These are phyloP conservation scores for Carcinoscorpius rotundicauda DNA, from an alignment of 1,140 invertebrate species.

Conservation along the genomic window DNA sequence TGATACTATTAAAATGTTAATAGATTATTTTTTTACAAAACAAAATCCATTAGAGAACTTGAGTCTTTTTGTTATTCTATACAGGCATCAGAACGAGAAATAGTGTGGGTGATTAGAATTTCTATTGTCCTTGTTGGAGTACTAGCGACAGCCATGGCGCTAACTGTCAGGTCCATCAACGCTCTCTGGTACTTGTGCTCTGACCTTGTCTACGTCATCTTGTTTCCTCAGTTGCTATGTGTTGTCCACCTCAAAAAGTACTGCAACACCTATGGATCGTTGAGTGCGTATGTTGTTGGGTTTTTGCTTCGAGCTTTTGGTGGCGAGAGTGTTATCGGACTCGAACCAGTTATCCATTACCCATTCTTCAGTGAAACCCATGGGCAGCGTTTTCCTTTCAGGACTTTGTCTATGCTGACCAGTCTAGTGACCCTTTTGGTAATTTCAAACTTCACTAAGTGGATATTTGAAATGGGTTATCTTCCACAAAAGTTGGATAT, in stretches of 20 bases:
- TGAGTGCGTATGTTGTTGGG: slow-evolving; percentile 78
- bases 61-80: too few species aligned
- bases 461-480: slow-evolving; percentile 65
- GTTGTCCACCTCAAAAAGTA: slow-evolving; percentile 88
- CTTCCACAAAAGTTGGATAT: slow-evolving; percentile 77
- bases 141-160: slow-evolving; percentile 85
- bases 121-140: slow-evolving; percentile 87
- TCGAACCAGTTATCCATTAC: slow-evolving; percentile 73
- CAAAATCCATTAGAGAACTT: slow-evolving; percentile 11
- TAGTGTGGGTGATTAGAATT: slow-evolving; percentile 94
- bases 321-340: slow-evolving; percentile 69
- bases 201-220: slow-evolving; percentile 92
- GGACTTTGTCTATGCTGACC: slow-evolving; percentile 75
- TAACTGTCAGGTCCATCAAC: slow-evolving; percentile 93
- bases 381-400: slow-evolving; percentile 67
- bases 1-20: too few species aligned
- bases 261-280: slow-evolving; percentile 93
- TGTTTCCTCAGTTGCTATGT: slow-evolving; percentile 95
- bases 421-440: slow-evolving; percentile 57
- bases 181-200: slow-evolving; percentile 95
- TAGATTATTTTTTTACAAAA: not conserved
- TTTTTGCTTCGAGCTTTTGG: slow-evolving; percentile 71
- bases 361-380: slow-evolving; percentile 62
- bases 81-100: slow-evolving; percentile 86
- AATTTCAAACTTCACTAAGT: slow-evolving; percentile 46